Evolutionary conservation across 1,140 invertebrate species (phyloP), one percentile per base, ranked within the genome.

Genomic region (Mya arenaria): DNA sequence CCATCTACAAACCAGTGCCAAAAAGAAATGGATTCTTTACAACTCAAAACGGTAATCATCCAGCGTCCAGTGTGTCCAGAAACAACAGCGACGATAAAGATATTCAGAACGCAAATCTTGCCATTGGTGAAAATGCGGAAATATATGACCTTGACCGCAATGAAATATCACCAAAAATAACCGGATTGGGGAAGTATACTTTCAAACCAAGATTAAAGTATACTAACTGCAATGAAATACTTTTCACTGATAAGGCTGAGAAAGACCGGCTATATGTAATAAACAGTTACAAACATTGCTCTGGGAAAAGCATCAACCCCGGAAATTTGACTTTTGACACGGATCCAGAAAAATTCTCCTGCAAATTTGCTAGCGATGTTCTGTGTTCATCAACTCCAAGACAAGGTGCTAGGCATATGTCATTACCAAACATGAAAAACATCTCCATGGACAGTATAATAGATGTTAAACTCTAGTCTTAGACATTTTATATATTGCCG

Each of bases 151-250:
- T 34, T 32, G 36, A 63, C 6, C 8, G n/a, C 6, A 1, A 3
- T 1, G 56, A 75, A 19, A 15, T 25, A 48, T 48, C 58, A 5
- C 62, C 17, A 8, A 39, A 44, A 6, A 10, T n/a, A n/a, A n/a
- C 1, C 32, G 56, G 73, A 30, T 41, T 75, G n/a, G 73, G 73
- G 34, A 75, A 65, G 34, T 75, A 75, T 19, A 75, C 58, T 25
- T 75, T 75, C 36, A 75, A 75, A 30, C 73, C 73, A 34, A 63
- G 73, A 52, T 75, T 75, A 36, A 75, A 75, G 28, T 75, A 75
- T 36, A 17, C 62, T 36, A 65, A 39, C 3, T 41, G 37, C 44
- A 63, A 63, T 48, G 55, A 56, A 25, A 62, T 62, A 37, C 10
- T 36, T 41, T 56, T 62, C 58, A 63, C 52, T 1, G 73, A 44